phyloP scores from a whole-genome alignment of 2,797 vertebrate genomes.

The Pelobates cultripes region DNA sequence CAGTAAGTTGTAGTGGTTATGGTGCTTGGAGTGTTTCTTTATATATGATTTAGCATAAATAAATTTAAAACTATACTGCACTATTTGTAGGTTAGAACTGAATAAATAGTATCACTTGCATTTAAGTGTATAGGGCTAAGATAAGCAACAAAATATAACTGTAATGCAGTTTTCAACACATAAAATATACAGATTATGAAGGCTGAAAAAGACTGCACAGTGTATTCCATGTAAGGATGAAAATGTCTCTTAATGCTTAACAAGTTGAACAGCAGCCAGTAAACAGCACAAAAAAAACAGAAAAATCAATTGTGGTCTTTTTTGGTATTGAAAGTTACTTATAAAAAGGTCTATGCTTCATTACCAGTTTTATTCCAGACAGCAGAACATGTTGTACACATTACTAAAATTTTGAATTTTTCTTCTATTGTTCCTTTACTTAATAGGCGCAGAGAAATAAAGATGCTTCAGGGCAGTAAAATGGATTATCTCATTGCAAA shows the following conservation, averaged over 20 bases:
- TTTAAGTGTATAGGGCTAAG: neutral
- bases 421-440: conserved; percentile 3
- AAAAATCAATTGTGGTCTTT: neutral
- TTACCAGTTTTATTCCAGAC: neutral
- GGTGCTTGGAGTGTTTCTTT: no score
- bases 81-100: neutral
- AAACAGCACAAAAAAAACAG: neutral
- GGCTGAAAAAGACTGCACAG: conserved; percentile 14
- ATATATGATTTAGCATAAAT: no score
- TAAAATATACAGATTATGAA: conserved; percentile 11
- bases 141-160: conserved; percentile 36
- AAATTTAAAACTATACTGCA: no score
- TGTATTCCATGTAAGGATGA: conserved; percentile 32
- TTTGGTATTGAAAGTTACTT: conserved; percentile 7
- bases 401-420: conserved; percentile 6
- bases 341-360: conserved; percentile 16
- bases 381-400: conserved; percentile 13
- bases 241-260: conserved; percentile 23
- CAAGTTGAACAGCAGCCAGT: conserved; percentile 21
- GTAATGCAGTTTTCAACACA: conserved; percentile 1
- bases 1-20: no score
- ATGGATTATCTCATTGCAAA: neutral
- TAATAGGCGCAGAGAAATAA: neutral
- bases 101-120: neutral
- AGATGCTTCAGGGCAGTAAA: neutral